Percentiles rank a stretch among this genome's conserved stretches.
Conservation (phyloP, 1,140 invertebrate genomes). For the Aporrectodea caliginosa region DNA sequence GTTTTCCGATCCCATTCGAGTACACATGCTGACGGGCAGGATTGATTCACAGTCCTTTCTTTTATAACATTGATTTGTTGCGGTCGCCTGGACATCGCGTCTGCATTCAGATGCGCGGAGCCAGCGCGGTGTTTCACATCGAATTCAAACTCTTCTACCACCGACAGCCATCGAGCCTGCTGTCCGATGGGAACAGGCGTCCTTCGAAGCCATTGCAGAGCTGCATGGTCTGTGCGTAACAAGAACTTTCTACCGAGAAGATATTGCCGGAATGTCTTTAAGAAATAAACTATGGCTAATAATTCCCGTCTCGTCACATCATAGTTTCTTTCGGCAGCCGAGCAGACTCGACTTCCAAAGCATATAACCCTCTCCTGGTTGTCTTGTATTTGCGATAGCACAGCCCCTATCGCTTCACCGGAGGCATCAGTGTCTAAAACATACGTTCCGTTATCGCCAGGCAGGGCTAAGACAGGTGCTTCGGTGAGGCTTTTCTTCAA, state of each 20-base stretch:
- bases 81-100: too few relatives aligned
- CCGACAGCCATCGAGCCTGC: slow-evolving; percentile 41
- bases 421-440: slow-evolving; percentile 56
- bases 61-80: too few relatives aligned
- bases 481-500: slow-evolving; percentile 19
- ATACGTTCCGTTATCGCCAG: slow-evolving; percentile 46
- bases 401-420: slow-evolving; percentile 50
- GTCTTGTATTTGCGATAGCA: slow-evolving; percentile 50
- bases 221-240: slow-evolving; percentile 39
- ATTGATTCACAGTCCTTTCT: too few relatives aligned
- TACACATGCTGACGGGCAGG: too few relatives aligned
- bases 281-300: slow-evolving; percentile 35
- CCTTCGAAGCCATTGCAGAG: slow-evolving; percentile 38
- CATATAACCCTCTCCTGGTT: slow-evolving; percentile 34
- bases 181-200: slow-evolving; percentile 35
- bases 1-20: too few relatives aligned
- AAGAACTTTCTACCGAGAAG: slow-evolving; percentile 36
- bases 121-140: slow-evolving; percentile 38
- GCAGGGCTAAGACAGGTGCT: slow-evolving; percentile 35
- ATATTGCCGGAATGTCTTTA: slow-evolving; percentile 37
- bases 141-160: slow-evolving; percentile 37
- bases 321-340: slow-evolving; percentile 34
- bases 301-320: slow-evolving; percentile 36
- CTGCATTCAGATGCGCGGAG: too few relatives aligned
- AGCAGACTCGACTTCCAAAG: slow-evolving; percentile 29